These are phyloP conservation scores for Drosophila ercepeae DNA, from an alignment of 1,140 invertebrate species.

Conservation along the genomic window DNA sequence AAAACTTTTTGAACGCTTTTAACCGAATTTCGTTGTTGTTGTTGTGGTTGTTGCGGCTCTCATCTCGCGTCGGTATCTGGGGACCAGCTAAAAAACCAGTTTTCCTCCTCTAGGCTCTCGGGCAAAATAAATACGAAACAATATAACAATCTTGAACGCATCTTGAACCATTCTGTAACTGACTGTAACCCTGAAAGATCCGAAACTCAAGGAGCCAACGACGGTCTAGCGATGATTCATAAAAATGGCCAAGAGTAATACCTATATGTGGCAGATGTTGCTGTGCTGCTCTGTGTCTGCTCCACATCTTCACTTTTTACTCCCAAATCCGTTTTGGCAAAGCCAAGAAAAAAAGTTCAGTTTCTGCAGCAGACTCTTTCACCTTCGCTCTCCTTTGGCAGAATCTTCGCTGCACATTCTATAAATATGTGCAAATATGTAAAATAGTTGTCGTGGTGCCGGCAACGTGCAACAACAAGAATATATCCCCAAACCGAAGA, in stretches of 20 bases:
- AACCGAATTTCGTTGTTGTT: slow-evolving; percentile 44
- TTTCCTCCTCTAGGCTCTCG: slow-evolving; percentile 50
- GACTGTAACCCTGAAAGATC: slow-evolving; percentile 38
- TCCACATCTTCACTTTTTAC: slow-evolving; percentile 44
- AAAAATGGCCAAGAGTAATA: slow-evolving; percentile 6
- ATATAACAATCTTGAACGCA: slow-evolving; percentile 45
- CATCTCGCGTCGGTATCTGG: slow-evolving; percentile 43
- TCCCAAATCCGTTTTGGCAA: slow-evolving; percentile 24
- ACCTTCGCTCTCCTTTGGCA: slow-evolving; percentile 5
- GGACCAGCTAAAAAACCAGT: slow-evolving; percentile 54
- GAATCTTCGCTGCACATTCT: slow-evolving; percentile 45
- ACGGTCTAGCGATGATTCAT: slow-evolving; percentile 34
- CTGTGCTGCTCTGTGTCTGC: slow-evolving; percentile 13
- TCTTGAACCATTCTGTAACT: slow-evolving; percentile 47
- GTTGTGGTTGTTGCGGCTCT: slow-evolving; percentile 14
- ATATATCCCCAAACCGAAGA: slow-evolving; percentile 22
- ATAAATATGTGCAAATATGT: slow-evolving; percentile 69
- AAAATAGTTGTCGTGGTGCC: slow-evolving; percentile 50
- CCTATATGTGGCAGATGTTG: slow-evolving; percentile 13
- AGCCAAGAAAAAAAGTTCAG: slow-evolving; percentile 13
- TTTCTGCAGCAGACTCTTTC: slow-evolving; percentile 18
- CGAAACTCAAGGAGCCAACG: slow-evolving; percentile 5
- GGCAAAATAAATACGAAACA: slow-evolving; percentile 49
- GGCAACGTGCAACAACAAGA: slow-evolving; percentile 28
- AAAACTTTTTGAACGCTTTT: slow-evolving; percentile 68